Percentiles rank a stretch among this genome's conserved stretches.
Conservation (phyloP, 2,113 vertebrate species). For the Meleagris gallopavo region DNA sequence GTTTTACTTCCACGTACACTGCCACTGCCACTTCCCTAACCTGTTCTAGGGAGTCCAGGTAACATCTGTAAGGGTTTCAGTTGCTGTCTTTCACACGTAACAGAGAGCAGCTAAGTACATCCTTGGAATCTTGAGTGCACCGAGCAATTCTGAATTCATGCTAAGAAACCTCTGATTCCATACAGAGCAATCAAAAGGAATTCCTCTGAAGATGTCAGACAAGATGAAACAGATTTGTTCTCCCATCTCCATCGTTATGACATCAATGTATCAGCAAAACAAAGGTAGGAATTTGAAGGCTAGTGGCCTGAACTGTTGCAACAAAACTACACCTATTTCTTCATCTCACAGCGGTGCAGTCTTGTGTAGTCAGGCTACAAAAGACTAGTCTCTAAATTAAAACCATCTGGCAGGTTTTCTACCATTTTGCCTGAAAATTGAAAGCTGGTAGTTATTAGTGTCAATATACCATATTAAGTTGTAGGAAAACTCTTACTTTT, state of each 20-base stretch:
- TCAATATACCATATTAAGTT: neutral
- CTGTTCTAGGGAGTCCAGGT: accelerated
- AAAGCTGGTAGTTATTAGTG: neutral
- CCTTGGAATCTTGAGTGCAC: neutral
- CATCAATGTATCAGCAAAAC: neutral
- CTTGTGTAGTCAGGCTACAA: neutral
- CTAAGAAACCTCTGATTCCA: neutral
- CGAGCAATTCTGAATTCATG: neutral
- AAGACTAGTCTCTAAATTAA: neutral
- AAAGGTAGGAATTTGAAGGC: neutral
- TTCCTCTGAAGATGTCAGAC: constrained; percentile 3
- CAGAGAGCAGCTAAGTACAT: neutral
- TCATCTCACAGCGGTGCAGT: neutral
- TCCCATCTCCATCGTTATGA: neutral
- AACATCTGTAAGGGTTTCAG: neutral
- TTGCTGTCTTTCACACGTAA: neutral
- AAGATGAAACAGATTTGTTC: constrained; percentile 27
- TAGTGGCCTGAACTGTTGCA: neutral
- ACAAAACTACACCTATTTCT: neutral
- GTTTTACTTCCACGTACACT: neutral
- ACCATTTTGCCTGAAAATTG: neutral
- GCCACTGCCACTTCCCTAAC: neutral
- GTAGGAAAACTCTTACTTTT: neutral
- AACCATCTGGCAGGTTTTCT: neutral
- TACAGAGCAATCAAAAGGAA: neutral